Evolutionary conservation across 2,797 vertebrate species (phyloP), one percentile per base, ranked within the genome.

Genomic region (Gambelia wislizenii): DNA sequence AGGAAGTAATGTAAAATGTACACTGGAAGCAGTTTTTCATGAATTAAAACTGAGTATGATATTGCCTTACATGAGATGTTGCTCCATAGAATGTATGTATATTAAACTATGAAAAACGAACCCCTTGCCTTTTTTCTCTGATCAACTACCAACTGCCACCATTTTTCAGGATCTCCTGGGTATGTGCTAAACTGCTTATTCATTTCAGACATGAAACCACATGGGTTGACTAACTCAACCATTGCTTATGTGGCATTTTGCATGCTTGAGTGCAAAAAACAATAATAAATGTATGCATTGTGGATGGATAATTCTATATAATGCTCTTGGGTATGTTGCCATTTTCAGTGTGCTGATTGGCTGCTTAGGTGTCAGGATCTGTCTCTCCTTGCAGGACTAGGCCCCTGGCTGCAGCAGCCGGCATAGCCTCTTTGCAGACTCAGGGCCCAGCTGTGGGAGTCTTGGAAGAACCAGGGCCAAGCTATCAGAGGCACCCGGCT

Each of bases 211-310:
- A 75, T 90, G 39, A 88, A 39, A 89, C 89, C 87, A 85, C 1
- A 87, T 49, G 89, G 78, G 56, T 84, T 42, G 56, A 36, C 39
- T 84, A 84, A 92, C 9, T 4, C 0, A 75, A 78, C 89, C 54
- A 9, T 82, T 64, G 61, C 78, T 91, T 85, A 75, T 44, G 30
- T 56, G 18, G 10, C 42, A 74, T 84, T 94, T 84, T 91, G 81
- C 30, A 64, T 83, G 76, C 77, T 52, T 83, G 7, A 13, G 33
- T 61, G n/a, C 80, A 78, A 86, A 90, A 8, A 86, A 44, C 42
- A 59, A 81, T 64, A 47, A 83, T 49, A 69, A 67, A n/a, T 49
- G 49, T 76, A 49, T 91, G n/a, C 39, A 59, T 84, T 0, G 0
- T 64, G 33, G 25, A 42, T 20, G 1, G 77, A 85, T 82, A 83